Conservation (phyloP, 2,113 vertebrate genomes). For the Megalops atlanticus region DNA sequence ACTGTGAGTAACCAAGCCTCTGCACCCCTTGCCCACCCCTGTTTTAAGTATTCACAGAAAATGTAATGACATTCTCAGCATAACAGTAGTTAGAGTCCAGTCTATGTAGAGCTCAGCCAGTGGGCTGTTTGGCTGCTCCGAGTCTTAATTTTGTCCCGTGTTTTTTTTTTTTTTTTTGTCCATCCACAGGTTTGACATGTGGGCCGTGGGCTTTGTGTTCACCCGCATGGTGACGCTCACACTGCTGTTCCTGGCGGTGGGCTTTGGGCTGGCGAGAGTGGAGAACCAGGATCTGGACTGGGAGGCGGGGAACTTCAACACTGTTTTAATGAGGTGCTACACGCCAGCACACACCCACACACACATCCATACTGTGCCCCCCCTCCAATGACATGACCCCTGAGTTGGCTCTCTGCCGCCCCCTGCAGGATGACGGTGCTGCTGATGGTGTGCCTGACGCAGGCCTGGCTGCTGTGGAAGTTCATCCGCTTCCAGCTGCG, state of each 20-base stretch:
- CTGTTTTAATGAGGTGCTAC: constrained; percentile 87
- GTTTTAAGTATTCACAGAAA: no score
- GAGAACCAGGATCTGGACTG: constrained; percentile 85
- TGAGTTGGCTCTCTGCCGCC: not conserved
- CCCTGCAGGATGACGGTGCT: constrained; percentile 82
- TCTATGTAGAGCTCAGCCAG: no score
- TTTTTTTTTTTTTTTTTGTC: no score
- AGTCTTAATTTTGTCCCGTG: not conserved
- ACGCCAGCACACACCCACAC: not conserved
- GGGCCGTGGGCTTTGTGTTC: constrained; percentile 88
- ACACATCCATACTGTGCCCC: not conserved
- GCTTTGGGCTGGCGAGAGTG: constrained; percentile 87
- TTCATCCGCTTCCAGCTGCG: constrained; percentile 96
- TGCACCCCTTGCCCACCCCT: no score
- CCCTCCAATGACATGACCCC: no score
- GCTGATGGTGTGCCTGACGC: constrained; percentile 86
- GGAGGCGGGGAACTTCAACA: constrained; percentile 91
- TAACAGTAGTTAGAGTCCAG: no score
- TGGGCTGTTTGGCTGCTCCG: not conserved
- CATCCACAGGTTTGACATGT: constrained; percentile 85
- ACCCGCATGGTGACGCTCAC: constrained; percentile 90
- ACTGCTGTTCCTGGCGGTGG: constrained; percentile 87
- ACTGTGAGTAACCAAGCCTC: constrained; percentile 78
- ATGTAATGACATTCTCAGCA: no score
- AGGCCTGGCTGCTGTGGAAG: constrained; percentile 95